These are phyloP conservation scores for Aphidius ervi DNA, from an alignment of 1,140 invertebrate genomes.

Conservation along the genomic window DNA sequence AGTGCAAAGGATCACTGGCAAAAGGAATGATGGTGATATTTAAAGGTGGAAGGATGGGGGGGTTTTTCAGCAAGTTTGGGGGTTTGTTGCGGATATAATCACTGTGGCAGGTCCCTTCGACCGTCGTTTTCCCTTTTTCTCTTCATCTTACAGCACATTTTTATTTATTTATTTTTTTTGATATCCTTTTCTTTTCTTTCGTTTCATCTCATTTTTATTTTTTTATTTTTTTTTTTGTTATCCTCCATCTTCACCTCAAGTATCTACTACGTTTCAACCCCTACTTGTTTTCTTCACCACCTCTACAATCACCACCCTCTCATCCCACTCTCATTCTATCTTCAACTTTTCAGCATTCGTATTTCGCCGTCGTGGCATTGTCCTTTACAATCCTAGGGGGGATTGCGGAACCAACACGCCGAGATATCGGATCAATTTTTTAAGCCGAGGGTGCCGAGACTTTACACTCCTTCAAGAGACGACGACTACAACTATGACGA, in stretches of 20 bases:
- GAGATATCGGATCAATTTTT: constrained; percentile 50
- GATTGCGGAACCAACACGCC: constrained; percentile 44
- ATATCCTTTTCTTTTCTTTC: constrained; percentile 13
- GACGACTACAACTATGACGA: constrained; percentile 17
- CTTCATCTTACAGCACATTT: constrained; percentile 21
- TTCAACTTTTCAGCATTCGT: not conserved
- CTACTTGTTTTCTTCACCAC: constrained; percentile 17
- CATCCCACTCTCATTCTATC: not conserved
- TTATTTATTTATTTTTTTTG: constrained; percentile 24
- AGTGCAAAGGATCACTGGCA: constrained; percentile 19
- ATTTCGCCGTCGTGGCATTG: constrained; percentile 40
- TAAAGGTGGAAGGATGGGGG: constrained; percentile 17
- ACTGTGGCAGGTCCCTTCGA: constrained; percentile 31
- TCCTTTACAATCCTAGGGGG: constrained; percentile 49
- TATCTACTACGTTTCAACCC: constrained; percentile 17
- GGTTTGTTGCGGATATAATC: constrained; percentile 49
- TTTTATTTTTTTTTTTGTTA: constrained; percentile 19
- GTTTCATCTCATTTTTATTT: constrained; percentile 1
- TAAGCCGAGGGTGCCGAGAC: constrained; percentile 53
- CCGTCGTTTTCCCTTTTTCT: constrained; percentile 19
- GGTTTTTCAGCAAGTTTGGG: constrained; percentile 36
- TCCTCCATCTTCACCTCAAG: constrained; percentile 17
- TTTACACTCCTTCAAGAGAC: constrained; percentile 50
- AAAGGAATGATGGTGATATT: constrained; percentile 4
- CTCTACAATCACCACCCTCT: constrained; percentile 8